phyloP scores from a whole-genome alignment of 1,140 invertebrate species.

The Geopemphigus sp. region DNA sequence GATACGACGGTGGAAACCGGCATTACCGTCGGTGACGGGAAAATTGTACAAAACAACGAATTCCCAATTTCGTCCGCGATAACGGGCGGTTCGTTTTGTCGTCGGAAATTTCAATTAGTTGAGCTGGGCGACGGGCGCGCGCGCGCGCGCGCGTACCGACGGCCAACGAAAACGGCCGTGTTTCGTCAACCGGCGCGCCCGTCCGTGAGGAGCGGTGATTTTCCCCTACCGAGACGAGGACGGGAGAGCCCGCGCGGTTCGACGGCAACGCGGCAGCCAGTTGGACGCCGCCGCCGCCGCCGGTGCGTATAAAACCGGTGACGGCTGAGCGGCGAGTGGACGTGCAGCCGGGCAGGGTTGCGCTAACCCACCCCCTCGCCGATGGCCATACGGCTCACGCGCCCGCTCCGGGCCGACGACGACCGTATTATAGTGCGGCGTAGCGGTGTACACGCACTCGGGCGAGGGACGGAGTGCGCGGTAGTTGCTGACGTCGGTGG shows the following conservation, averaged over 20 bases:
- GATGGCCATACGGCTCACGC: not conserved
- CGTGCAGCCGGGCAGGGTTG: not conserved
- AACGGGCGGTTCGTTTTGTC: too few species aligned
- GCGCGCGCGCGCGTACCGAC: too few species aligned
- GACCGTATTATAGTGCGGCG: not conserved
- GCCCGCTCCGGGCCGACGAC: not conserved
- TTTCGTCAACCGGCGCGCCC: too few species aligned
- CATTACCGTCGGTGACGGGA: too few species aligned
- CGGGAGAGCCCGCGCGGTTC: not conserved
- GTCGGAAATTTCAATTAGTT: too few species aligned
- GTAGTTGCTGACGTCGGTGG: not conserved
- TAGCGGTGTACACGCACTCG: too few species aligned
- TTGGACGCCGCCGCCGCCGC: conserved; percentile 3
- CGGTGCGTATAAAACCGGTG: not conserved
- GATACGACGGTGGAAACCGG: too few species aligned
- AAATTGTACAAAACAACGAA: too few species aligned
- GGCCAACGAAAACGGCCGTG: too few species aligned
- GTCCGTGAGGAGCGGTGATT: too few species aligned
- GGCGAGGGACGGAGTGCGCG: not conserved
- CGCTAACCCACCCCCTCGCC: not conserved
- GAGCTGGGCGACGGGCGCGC: too few species aligned
- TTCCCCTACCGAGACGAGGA: not conserved
- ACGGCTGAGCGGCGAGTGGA: not conserved
- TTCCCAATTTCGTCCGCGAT: too few species aligned
- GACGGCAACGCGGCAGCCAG: conserved; percentile 22